Base-by-base conservation (phyloP, 2,888 invertebrate genomes). In the Chloroclysta siterata region DNA sequence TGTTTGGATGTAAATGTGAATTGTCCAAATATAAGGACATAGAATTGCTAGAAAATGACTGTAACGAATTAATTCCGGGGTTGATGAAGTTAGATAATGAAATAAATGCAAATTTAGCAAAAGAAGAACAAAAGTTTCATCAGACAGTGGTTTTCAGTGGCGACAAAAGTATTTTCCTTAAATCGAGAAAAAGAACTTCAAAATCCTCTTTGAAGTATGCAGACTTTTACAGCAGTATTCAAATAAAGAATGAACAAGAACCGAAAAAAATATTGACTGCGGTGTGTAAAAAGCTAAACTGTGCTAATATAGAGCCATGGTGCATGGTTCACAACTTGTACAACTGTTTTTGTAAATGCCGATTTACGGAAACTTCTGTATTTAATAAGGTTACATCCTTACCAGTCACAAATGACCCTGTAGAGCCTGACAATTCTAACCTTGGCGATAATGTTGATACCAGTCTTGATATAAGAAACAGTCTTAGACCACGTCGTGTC, bases 121-220 rank as follows among this genome's bases (percentile, higher is more conserved):
- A 94, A 80, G 95, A 95, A 75, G 96, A 96, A 81, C 94, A 95
- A 80, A 95, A 96, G 76, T 96, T 96, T 82, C 95, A 95, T 14
- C 95, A 96, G 73, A 96, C 96, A 5, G 93, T 96, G 28, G 94
- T 96, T 59, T 85, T 95, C 47, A 94, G 95, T 10, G 94, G 94
- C 29, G 94, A 95, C 74, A 94, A 95, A 82, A 95, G 95, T 53
- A 93, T 95, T 71, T 82, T 96, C 8, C 89, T 96, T 33, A 95
- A 95, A 65, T 85, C 91, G 6, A 87, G 93, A 56, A 94, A 89
- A 75, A 85, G 96, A 71, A 93, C 93, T 70, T 93, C 93, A 48
- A 95, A 95, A 83, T 80, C 92, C 1, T 94, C 96, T 5, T 94
- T 94, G 78, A 94, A 94, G 66, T 95, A 94, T 79, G 91, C 89